phyloP scores from a whole-genome alignment of 2,113 vertebrate genomes.

The Struthidea cinerea region DNA sequence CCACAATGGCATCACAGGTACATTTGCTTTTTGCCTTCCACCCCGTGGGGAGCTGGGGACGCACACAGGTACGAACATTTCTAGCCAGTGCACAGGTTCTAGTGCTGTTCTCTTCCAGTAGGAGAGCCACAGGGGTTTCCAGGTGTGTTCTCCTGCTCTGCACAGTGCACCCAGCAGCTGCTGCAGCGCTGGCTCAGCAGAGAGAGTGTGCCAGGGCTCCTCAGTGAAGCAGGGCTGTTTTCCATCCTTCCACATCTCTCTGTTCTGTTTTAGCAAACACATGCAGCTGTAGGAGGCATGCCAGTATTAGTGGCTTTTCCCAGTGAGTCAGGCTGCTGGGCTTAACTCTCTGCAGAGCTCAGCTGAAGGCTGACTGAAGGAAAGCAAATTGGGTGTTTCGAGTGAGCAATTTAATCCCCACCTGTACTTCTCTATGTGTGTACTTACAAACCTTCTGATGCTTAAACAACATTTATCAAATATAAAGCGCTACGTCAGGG shows the following conservation, averaged over 20 bases:
- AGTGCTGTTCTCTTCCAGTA: background rate
- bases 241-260: background rate
- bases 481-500: background rate
- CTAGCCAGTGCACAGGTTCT: fast-evolving
- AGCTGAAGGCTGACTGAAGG: background rate
- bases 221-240: background rate
- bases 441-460: background rate
- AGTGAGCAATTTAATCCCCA: background rate
- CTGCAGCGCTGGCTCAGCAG: fast-evolving
- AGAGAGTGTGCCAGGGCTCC: background rate
- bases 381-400: background rate
- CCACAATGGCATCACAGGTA: background rate
- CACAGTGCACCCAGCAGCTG: background rate
- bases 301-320: background rate
- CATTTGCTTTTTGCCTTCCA: background rate
- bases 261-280: background rate
- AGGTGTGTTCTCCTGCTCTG: background rate
- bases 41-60: background rate
- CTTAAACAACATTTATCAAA: background rate
- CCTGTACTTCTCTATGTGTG: background rate
- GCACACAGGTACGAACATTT: background rate
- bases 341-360: background rate
- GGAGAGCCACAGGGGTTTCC: background rate
- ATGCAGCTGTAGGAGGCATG: background rate
- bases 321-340: background rate